Percentiles rank a stretch among this genome's conserved stretches.
Conservation (phyloP, 2,888 invertebrate genomes). For the Boloria selene region DNA sequence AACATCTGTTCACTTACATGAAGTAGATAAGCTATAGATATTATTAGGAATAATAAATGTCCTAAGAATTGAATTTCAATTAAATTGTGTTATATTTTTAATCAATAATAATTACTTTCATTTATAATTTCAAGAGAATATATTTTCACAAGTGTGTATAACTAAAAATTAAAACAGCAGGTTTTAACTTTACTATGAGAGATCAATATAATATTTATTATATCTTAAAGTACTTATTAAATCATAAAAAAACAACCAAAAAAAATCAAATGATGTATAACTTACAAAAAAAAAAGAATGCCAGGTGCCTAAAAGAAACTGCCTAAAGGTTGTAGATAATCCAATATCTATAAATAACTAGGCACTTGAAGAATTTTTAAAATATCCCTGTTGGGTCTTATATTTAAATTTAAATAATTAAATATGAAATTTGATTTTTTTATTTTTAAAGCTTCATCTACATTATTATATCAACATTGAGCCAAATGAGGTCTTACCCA, state of each 20-base stretch:
- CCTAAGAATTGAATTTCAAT: too few relatives aligned
- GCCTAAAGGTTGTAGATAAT: conserved; percentile 16
- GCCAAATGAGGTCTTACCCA: conserved; percentile 2
- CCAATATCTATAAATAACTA: conserved; percentile 30
- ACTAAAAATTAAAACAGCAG: conserved; percentile 1
- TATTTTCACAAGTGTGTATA: background rate
- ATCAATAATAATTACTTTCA: too few relatives aligned
- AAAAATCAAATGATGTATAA: conserved; percentile 7
- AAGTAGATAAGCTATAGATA: too few relatives aligned
- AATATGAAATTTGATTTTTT: conserved; percentile 11
- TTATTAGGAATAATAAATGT: too few relatives aligned
- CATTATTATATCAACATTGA: background rate
- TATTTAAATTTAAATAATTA: conserved; percentile 7
- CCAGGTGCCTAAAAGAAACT: conserved; percentile 16
- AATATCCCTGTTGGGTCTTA: conserved; percentile 10
- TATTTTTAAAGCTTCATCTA: conserved; percentile 4
- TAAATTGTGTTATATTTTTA: too few relatives aligned
- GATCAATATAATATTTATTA: conserved; percentile 25
- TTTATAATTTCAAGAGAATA: too few relatives aligned
- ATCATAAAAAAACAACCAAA: conserved; percentile 7
- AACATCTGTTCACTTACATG: too few relatives aligned
- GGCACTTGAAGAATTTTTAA: conserved; percentile 33
- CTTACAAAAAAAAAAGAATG: conserved; percentile 6
- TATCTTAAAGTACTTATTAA: background rate
- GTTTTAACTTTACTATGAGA: conserved; percentile 21